Conservation (phyloP, 2,888 invertebrate genomes). For the Alloscopus bannaensis region DNA sequence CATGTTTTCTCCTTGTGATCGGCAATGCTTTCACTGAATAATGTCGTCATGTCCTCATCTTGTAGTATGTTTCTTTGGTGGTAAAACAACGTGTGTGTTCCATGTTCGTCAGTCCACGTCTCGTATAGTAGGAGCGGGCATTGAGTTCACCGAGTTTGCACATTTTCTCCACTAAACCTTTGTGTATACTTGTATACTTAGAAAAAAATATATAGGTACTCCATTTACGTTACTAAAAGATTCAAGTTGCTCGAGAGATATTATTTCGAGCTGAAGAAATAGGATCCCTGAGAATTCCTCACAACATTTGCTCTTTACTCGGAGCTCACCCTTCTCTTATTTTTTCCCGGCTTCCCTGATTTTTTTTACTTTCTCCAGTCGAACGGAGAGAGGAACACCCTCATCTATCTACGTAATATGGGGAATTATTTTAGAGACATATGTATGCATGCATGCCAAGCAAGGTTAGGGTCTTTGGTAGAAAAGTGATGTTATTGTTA, state of each 20-base stretch:
- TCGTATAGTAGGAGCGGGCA: too few relatives aligned
- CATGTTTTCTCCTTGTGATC: slow-evolving; percentile 36
- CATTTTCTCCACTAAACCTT: too few relatives aligned
- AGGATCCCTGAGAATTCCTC: slow-evolving; percentile 26
- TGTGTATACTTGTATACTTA: too few relatives aligned
- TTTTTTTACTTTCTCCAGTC: neutral
- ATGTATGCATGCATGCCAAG: neutral
- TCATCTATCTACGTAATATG: slow-evolving; percentile 24
- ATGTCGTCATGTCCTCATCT: slow-evolving; percentile 31
- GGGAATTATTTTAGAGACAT: slow-evolving; percentile 12
- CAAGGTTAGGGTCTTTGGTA: neutral
- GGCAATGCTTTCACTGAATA: slow-evolving; percentile 32
- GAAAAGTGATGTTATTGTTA: slow-evolving; percentile 4
- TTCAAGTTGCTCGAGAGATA: neutral
- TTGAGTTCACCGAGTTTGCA: too few relatives aligned
- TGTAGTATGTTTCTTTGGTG: slow-evolving; percentile 17
- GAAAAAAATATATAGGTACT: too few relatives aligned
- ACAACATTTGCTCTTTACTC: neutral
- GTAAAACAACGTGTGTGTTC: slow-evolving; percentile 33
- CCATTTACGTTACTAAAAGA: too few relatives aligned
- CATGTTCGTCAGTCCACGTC: too few relatives aligned
- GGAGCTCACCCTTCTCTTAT: slow-evolving; percentile 24
- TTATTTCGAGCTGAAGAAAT: slow-evolving; percentile 16
- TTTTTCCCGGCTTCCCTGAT: slow-evolving; percentile 20
- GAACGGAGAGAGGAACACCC: slow-evolving; percentile 12